Conservation (phyloP, 2,113 vertebrate species). For the Cyanistes caeruleus region DNA sequence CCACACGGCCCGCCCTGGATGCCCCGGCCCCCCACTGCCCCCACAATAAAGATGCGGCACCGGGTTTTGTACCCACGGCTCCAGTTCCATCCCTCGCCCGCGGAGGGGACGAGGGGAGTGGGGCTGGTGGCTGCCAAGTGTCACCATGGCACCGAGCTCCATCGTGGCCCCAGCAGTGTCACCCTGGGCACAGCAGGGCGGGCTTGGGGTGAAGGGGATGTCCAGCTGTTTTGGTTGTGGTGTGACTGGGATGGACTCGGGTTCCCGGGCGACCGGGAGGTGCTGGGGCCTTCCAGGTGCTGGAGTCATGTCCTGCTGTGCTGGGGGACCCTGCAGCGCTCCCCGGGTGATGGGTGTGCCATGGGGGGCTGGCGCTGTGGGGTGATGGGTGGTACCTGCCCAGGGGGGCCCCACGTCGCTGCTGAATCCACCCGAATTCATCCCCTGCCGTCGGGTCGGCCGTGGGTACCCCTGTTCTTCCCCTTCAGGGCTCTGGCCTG, state of each 20-base stretch:
- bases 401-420: fast-evolving
- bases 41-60: conserved; percentile 28
- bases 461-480: background rate
- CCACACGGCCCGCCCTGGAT: background rate
- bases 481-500: background rate
- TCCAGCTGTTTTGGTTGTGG: background rate
- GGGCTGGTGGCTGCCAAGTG: background rate
- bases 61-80: background rate
- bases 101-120: background rate
- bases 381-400: background rate
- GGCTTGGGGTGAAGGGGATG: fast-evolving
- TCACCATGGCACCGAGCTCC: background rate
- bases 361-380: background rate
- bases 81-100: background rate
- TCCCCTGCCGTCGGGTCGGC: fast-evolving
- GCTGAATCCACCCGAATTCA: background rate
- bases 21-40: background rate
- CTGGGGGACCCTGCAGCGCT: background rate
- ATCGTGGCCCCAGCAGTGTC: background rate
- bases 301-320: background rate
- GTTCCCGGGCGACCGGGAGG: background rate
- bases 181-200: background rate
- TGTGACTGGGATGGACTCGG: background rate
- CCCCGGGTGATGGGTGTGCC: background rate
- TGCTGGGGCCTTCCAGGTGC: background rate